Conservation (phyloP, 2,113 vertebrate genomes). For the Odobenus rosmarus region DNA sequence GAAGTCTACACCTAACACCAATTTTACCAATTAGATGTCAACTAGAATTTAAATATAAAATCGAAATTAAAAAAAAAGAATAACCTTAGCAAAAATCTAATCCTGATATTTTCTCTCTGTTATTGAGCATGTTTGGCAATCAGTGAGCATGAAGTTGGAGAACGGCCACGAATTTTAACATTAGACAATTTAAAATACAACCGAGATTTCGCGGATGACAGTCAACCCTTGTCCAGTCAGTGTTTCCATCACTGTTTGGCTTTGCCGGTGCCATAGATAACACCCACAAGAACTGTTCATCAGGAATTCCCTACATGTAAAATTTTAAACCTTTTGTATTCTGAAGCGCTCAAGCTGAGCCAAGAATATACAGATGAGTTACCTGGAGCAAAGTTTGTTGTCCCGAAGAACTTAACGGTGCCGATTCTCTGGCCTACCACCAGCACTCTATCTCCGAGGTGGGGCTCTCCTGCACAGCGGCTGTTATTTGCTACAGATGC, state of each 20-base stretch:
- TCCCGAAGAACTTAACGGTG: slow-evolving; percentile 92
- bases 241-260: not conserved
- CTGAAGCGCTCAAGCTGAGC: not conserved
- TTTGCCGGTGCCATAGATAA: no score
- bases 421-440: slow-evolving; percentile 97
- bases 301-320: not conserved
- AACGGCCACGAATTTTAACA: not conserved
- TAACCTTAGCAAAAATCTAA: not conserved
- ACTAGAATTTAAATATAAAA: not conserved
- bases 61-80: not conserved
- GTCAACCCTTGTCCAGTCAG: not conserved
- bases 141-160: not conserved
- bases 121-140: not conserved
- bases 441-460: slow-evolving; percentile 93
- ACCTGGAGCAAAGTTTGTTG: slow-evolving; percentile 97
- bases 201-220: not conserved
- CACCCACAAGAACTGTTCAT: not conserved
- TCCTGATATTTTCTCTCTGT: not conserved
- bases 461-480: slow-evolving; percentile 84
- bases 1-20: not conserved
- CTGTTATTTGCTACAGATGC: slow-evolving; percentile 85
- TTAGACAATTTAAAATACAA: not conserved
- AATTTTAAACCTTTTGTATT: not conserved
- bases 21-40: not conserved
- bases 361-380: not conserved